A percentile compares a stretch with the other conserved stretches of the same genome.
phyloP scores from a whole-genome alignment of 2,797 vertebrate genomes.

The Propithecus deckenii region DNA sequence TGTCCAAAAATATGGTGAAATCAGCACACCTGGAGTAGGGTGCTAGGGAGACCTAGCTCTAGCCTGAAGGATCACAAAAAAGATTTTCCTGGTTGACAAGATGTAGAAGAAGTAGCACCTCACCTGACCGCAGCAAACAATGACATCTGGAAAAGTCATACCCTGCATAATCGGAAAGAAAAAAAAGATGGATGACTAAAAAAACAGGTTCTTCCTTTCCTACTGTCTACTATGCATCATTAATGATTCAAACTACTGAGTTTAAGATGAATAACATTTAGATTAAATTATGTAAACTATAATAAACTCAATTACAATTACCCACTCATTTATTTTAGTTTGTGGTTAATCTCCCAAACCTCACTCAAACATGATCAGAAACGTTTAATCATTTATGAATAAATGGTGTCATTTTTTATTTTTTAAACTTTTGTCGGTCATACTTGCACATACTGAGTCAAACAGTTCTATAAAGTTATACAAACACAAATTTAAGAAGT shows the following conservation, averaged over 20 bases:
- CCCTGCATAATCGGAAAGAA: neutral
- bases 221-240: neutral
- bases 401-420: neutral
- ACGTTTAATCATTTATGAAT: slow-evolving; percentile 26
- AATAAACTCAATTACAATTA: slow-evolving; percentile 4
- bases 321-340: neutral
- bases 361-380: neutral
- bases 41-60: neutral
- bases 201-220: neutral
- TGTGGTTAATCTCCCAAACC: slow-evolving; percentile 33
- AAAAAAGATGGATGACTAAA: neutral
- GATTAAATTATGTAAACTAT: slow-evolving; percentile 4
- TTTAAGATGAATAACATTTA: slow-evolving; percentile 37
- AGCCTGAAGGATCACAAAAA: neutral
- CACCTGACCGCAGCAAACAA: neutral
- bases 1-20: neutral
- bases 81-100: neutral
- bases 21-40: neutral
- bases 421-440: neutral
- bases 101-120: neutral
- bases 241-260: neutral
- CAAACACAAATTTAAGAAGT: neutral
- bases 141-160: neutral
- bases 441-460: neutral
- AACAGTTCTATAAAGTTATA: neutral